A percentile compares a stretch with the other conserved stretches of the same genome.
Conservation (phyloP, 2,797 vertebrate species). For the Lepus oiostolus region DNA sequence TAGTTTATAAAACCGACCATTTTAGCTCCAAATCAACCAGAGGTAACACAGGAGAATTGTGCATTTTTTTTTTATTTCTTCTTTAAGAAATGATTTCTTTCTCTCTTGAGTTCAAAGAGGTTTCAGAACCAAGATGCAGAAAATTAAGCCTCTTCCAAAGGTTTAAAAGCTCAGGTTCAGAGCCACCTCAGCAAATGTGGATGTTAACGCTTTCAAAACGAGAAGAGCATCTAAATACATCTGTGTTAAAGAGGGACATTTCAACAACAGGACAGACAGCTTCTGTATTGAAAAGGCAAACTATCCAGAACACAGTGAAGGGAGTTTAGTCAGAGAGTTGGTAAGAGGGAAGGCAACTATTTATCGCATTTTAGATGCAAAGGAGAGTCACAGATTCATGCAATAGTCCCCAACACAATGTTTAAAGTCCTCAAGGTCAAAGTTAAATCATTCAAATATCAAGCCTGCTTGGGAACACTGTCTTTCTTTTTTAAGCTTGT, state of each 20-base stretch:
- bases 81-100: slow-evolving; percentile 11
- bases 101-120: slow-evolving; percentile 67
- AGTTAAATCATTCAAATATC: background rate
- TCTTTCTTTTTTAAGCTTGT: background rate
- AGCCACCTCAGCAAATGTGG: slow-evolving; percentile 23
- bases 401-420: background rate
- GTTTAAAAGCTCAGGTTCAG: slow-evolving; percentile 57
- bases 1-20: slow-evolving; percentile 50
- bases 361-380: slow-evolving; percentile 12
- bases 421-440: background rate
- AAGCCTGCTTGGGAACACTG: background rate
- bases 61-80: background rate
- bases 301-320: background rate
- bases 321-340: background rate
- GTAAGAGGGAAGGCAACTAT: background rate
- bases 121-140: slow-evolving; percentile 69
- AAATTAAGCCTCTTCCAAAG: slow-evolving; percentile 65
- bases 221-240: slow-evolving; percentile 6
- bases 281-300: background rate
- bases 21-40: slow-evolving; percentile 5
- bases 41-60: slow-evolving; percentile 51
- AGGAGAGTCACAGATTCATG: slow-evolving; percentile 16
- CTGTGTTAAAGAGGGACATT: slow-evolving; percentile 25
- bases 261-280: background rate
- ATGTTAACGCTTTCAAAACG: background rate